Base-by-base conservation (phyloP, 2,113 vertebrate species). In the Anolis carolinensis region DNA sequence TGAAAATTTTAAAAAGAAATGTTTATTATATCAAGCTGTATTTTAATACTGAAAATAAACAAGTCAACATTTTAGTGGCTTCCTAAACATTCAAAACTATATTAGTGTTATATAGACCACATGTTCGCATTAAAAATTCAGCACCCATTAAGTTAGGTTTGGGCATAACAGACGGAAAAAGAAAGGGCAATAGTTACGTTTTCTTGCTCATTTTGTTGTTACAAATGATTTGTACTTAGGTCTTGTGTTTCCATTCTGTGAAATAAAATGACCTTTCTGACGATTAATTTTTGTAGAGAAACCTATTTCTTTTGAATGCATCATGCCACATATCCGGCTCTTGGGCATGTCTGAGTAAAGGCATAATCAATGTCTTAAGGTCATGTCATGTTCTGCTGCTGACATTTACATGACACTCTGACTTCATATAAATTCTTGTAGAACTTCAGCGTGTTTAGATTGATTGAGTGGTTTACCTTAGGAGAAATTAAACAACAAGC, bases 291-390 rank as follows among this genome's bases (percentile, higher is more conserved):
- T 82, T 85, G 30, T 67, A 50, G 5, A 0, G 0, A 0, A 86
- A 79, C 73, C 48, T 52, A 7, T 79, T 34, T 48, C 84, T 36
- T 83, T 79, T 75, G 0, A 78, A 52, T 50, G 39, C 10, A 79
- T 2, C 30, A 36, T 0, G 0, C 13, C 7, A 70, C 52, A 65
- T 18, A 44, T 27, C 52, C 34, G 34, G 48, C 78, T 80, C 74
- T 71, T 67, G 13, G 2, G 2, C 13, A 55, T 89, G 63, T 71
- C 10, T 73, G 34, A 55, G 48, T 77, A 75, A 86, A 59, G 86
- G 48, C 20, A 70, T 70, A 88, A 68, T 34, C 82, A 80, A 25
- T 89, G 84, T 59, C 73, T 92, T 55, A 76, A 82, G 44, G 59
- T 68, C 74, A 52, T 27, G 72, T 80, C 82, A 30, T 80, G 70